Evolutionary conservation across 2,888 invertebrate genomes (phyloP).

Genomic region (Allacma fusca): DNA sequence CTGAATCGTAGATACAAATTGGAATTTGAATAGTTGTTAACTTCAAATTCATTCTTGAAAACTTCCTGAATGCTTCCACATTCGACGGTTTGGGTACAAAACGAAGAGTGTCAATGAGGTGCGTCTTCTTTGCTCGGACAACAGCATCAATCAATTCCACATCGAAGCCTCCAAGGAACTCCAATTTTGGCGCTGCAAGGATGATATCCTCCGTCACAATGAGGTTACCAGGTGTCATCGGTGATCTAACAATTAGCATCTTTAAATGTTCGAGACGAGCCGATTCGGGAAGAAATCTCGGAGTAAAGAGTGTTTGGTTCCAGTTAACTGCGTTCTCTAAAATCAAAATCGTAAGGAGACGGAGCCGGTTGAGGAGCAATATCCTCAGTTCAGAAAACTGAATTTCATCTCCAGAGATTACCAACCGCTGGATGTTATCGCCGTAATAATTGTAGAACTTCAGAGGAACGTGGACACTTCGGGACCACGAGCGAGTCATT

Average conservation of each 20-base stretch:
- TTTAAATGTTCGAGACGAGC: background rate
- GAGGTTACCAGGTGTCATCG: background rate
- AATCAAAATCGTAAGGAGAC: background rate
- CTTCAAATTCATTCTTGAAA: background rate
- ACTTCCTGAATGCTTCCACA: background rate
- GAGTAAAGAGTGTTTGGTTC: background rate
- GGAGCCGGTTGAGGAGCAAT: background rate
- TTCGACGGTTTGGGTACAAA: background rate
- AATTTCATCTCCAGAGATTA: background rate
- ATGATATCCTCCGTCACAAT: background rate
- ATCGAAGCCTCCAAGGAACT: background rate
- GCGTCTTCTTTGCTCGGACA: background rate
- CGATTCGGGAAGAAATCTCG: background rate
- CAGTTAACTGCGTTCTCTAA: background rate
- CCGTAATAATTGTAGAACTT: no score
- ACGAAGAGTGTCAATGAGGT: background rate
- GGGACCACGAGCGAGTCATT: background rate
- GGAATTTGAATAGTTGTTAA: background rate
- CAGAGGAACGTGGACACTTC: background rate
- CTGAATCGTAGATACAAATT: background rate
- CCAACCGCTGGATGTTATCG: background rate
- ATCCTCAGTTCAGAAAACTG: background rate
- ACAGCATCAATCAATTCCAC: background rate
- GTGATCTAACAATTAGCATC: background rate
- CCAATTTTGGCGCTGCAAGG: background rate